A percentile compares a stretch with the other conserved stretches of the same genome.
These are phyloP conservation scores for Hipparchia semele DNA, from an alignment of 2,888 invertebrate species.

Conservation along the genomic window DNA sequence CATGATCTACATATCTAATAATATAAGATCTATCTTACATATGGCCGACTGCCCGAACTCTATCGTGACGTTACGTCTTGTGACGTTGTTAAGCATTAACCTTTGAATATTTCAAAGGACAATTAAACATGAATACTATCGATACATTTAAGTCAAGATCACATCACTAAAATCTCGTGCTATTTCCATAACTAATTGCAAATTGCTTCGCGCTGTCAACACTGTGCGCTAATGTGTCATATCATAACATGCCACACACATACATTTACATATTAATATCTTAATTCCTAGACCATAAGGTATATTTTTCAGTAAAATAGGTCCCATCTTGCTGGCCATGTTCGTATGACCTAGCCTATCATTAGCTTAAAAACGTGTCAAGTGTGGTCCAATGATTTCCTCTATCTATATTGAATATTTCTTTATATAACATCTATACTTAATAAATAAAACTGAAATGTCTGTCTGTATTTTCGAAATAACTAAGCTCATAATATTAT, in stretches of 20 bases:
- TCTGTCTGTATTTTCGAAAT: neutral
- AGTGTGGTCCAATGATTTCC: slow-evolving; percentile 30
- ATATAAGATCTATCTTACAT: too few relatives aligned
- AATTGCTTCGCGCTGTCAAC: slow-evolving; percentile 77
- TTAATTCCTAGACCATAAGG: slow-evolving; percentile 25
- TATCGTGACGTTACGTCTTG: too few relatives aligned
- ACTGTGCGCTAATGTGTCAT: slow-evolving; percentile 78
- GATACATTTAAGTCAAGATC: slow-evolving; percentile 47
- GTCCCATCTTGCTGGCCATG: slow-evolving; percentile 25
- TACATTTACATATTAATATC: slow-evolving; percentile 14
- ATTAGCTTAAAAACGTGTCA: slow-evolving; percentile 41
- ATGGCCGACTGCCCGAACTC: too few relatives aligned
- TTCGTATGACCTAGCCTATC: slow-evolving; percentile 37
- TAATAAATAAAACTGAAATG: neutral
- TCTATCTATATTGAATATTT: slow-evolving; percentile 1
- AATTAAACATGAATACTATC: slow-evolving; percentile 40
- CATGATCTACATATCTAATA: too few relatives aligned
- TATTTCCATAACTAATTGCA: slow-evolving; percentile 81
- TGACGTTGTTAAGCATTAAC: too few relatives aligned
- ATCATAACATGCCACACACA: slow-evolving; percentile 47
- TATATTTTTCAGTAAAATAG: slow-evolving; percentile 24
- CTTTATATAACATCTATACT: neutral
- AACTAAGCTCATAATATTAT: neutral
- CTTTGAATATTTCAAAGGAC: too few relatives aligned
- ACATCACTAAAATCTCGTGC: slow-evolving; percentile 54